Evolutionary conservation across 2,113 vertebrate genomes (phyloP).

Genomic region (Prunella fulvescens): DNA sequence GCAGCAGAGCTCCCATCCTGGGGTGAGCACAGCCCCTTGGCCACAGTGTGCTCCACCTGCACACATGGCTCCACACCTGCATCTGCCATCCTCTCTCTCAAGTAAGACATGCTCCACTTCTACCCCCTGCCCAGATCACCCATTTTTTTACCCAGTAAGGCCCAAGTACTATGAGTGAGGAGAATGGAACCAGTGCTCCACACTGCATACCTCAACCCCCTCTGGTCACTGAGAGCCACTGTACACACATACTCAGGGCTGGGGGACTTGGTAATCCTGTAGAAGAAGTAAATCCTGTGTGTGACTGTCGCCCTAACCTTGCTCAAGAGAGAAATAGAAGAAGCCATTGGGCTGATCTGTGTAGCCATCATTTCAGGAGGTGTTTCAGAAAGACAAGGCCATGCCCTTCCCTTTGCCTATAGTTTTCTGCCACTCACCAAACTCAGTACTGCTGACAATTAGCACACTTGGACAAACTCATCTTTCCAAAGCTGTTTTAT

Average conservation of each 20-base stretch:
- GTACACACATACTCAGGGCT: no score
- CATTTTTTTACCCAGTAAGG: not conserved
- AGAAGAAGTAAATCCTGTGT: not conserved
- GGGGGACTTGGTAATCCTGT: not conserved
- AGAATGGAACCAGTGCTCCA: accelerated
- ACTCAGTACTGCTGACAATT: not conserved
- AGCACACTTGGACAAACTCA: not conserved
- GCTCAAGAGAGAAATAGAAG: not conserved
- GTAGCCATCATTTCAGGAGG: not conserved
- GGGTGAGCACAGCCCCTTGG: not conserved
- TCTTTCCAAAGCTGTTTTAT: not conserved
- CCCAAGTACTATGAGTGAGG: not conserved
- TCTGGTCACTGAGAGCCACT: not conserved
- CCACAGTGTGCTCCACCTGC: not conserved
- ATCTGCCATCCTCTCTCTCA: not conserved
- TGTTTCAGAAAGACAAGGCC: not conserved
- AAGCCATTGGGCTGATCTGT: not conserved
- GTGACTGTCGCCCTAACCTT: not conserved
- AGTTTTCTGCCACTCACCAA: not conserved
- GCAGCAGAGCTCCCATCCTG: not conserved
- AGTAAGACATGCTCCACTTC: not conserved
- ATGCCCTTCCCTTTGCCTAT: not conserved
- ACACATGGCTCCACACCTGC: not conserved
- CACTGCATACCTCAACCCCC: accelerated
- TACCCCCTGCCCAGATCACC: not conserved